Evolutionary conservation across 2,113 vertebrate species (phyloP).

Genomic region (Malurus cyaneus): DNA sequence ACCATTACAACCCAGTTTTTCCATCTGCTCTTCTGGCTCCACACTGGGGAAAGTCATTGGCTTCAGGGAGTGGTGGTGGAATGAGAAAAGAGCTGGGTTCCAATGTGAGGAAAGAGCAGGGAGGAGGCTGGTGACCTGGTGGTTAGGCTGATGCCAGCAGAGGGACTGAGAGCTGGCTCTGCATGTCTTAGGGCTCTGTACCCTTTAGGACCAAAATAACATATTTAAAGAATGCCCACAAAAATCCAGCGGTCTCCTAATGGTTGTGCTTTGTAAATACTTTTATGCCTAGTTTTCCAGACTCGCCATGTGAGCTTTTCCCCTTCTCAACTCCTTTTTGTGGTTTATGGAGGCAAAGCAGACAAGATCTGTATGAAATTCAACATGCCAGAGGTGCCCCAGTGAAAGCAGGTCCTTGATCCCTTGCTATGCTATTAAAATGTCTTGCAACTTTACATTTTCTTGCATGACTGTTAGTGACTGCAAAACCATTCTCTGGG

Average conservation of each 20-base stretch:
- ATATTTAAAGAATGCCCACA: conserved; percentile 29
- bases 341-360: background rate
- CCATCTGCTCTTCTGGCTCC: background rate
- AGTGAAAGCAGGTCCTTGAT: background rate
- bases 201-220: background rate
- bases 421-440: background rate
- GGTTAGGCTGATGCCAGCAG: background rate
- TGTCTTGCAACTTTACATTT: background rate
- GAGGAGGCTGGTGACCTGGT: background rate
- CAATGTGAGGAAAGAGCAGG: background rate
- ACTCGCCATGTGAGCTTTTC: background rate
- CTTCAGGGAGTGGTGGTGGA: background rate
- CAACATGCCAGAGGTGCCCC: background rate
- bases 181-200: background rate
- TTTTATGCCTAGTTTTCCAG: conserved; percentile 8
- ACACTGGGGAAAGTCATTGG: background rate
- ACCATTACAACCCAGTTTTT: background rate
- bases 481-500: background rate
- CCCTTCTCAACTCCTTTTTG: background rate
- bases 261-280: background rate
- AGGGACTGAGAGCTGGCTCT: background rate
- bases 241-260: background rate
- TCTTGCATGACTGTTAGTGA: background rate
- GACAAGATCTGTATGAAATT: background rate
- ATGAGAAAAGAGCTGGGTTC: background rate